Percentiles rank a stretch among this genome's conserved stretches.
Evolutionary conservation across 2,888 invertebrate genomes (phyloP).

Genomic region (Agonopterix alstromeriana): DNA sequence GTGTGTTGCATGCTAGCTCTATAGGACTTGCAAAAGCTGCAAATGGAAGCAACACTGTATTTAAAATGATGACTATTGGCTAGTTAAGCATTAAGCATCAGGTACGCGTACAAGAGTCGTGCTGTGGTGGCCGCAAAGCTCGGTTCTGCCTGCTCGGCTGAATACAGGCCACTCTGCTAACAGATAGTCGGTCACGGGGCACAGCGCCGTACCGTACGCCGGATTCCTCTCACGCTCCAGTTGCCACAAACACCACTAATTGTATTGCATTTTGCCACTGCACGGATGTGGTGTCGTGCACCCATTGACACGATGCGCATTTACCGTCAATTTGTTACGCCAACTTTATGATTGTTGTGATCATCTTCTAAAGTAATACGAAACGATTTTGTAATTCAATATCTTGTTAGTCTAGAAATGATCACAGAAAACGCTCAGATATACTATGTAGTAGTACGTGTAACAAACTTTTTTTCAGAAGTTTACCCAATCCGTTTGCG

Average conservation of each 20-base stretch:
- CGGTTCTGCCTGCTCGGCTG: constrained; percentile 23
- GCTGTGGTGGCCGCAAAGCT: too few species aligned
- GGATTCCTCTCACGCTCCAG: constrained; percentile 74
- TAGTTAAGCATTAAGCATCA: background rate
- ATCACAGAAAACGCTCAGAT: too few species aligned
- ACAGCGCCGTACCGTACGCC: constrained; percentile 51
- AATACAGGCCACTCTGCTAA: constrained; percentile 42
- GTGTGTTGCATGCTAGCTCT: too few species aligned
- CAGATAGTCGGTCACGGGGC: constrained; percentile 47
- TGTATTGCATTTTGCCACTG: constrained; percentile 55
- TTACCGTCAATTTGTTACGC: constrained; percentile 14
- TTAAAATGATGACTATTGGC: too few species aligned
- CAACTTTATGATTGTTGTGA: background rate
- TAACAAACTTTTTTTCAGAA: constrained; percentile 5
- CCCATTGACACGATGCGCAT: constrained; percentile 21
- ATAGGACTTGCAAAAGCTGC: too few species aligned
- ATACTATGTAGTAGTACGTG: too few species aligned
- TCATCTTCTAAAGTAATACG: too few species aligned
- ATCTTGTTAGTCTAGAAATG: background rate
- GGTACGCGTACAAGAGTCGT: too few species aligned
- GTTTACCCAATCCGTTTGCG: constrained; percentile 6
- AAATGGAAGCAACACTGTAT: too few species aligned
- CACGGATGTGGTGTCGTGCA: constrained; percentile 34
- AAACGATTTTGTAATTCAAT: too few species aligned
- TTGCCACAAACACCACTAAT: constrained; percentile 67